Percentiles rank a stretch among this genome's conserved stretches.
These are phyloP conservation scores for Melanotaenia parkinsoni DNA, from an alignment of 2,797 vertebrate species.

Conservation along the genomic window DNA sequence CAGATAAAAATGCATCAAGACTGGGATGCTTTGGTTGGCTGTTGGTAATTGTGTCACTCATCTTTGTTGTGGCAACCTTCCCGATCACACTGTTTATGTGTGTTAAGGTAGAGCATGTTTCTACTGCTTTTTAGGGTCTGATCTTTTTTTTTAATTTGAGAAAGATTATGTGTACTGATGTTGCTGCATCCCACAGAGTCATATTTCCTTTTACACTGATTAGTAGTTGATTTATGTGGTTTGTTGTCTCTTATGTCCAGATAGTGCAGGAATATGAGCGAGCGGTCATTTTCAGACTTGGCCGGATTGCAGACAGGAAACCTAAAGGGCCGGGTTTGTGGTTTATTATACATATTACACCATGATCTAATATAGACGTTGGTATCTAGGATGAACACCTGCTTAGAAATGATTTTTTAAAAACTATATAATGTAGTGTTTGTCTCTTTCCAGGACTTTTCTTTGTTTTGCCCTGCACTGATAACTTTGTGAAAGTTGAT, in stretches of 20 bases:
- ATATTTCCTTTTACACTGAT: neutral
- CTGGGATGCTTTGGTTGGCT: constrained; percentile 88
- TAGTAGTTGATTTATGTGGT: neutral
- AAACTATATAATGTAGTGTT: neutral
- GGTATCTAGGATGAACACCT: neutral
- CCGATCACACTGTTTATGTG: constrained; percentile 87
- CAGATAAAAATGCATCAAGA: constrained; percentile 75
- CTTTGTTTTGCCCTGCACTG: constrained; percentile 82
- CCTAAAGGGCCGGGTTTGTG: constrained; percentile 83
- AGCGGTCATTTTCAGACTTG: constrained; percentile 84
- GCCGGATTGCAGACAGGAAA: constrained; percentile 79
- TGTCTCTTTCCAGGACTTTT: constrained; percentile 75
- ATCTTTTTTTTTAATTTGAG: neutral
- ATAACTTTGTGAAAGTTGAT: constrained; percentile 82
- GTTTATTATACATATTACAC: neutral
- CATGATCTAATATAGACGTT: neutral
- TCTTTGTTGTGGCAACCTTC: constrained; percentile 83
- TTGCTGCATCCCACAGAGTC: neutral
- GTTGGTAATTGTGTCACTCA: constrained; percentile 82
- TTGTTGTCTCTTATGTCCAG: constrained; percentile 54
- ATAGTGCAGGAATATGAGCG: constrained; percentile 85
- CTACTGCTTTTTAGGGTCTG: neutral
- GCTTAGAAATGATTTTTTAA: neutral
- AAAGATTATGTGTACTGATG: neutral
- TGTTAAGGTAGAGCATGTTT: constrained; percentile 85